Base-by-base conservation (phyloP, 1,140 invertebrate species). In the Drosophila rhopaloa region DNA sequence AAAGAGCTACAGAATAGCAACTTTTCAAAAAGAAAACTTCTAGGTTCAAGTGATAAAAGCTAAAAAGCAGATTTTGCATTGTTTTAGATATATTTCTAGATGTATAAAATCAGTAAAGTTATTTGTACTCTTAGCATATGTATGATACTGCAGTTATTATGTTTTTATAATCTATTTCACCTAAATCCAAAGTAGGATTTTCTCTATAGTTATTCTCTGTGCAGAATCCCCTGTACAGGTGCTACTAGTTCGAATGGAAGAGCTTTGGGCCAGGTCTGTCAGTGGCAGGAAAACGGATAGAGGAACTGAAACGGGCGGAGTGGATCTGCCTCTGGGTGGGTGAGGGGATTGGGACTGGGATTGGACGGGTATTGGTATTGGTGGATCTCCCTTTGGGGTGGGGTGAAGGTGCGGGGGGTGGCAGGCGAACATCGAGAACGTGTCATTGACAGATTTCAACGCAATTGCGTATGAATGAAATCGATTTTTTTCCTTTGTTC, bases 391-490 rank as follows among this genome's bases (percentile, higher is more conserved):
- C 50, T 24, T 53, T 44, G n/a, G 38, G 7, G 7, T 10, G 16
- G 43, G 24, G 32, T 41, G 54, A 11, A 4, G 14, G 19, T 14
- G 14, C 44, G 27, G 48, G 32, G 32, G 60, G 35, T 57, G 40
- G 55, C 48, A 27, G 32, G 43, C 37, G 56, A 72, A 48, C 66
- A 58, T 56, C 71, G 29, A 60, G 76, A 73, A 84, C 76, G 83
- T 89, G 84, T 78, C 80, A 88, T 88, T 89, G 84, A 88, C 80
- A 89, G 84, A 88, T 88, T 88, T 88, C 82, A 82, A 70, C 68
- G 78, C 73, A 88, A 88, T 75, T 88, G 84, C 76, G 65, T 71
- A 84, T 89, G 84, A 89, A 89, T 89, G 84, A 84, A 89, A 89
- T 89, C 77, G 84, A 89, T 89, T 83, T 89, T 73, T 59, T 54